phyloP scores from a whole-genome alignment of 2,888 invertebrate species.

The Euproctis similis region DNA sequence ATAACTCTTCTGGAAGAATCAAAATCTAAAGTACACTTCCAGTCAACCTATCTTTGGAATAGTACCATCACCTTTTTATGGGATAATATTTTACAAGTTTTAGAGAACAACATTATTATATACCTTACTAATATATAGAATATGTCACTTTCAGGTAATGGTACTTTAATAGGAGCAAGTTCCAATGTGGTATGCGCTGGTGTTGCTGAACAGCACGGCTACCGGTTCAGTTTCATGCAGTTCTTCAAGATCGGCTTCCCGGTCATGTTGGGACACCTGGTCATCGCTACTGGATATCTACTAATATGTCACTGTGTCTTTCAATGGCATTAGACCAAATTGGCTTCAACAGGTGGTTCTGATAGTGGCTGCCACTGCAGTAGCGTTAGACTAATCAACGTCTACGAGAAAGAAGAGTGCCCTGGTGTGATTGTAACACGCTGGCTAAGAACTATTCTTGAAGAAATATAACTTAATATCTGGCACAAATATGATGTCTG shows the following conservation, averaged over 20 bases:
- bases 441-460: too few relatives aligned
- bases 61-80: too few relatives aligned
- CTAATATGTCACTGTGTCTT: slow-evolving; percentile 79
- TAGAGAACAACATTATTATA: too few relatives aligned
- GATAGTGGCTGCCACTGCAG: too few relatives aligned
- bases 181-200: slow-evolving; percentile 95
- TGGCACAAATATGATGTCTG: too few relatives aligned
- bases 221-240: slow-evolving; percentile 87
- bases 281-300: slow-evolving; percentile 81
- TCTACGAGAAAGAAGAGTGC: too few relatives aligned
- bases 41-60: too few relatives aligned
- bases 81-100: too few relatives aligned
- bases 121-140: not conserved
- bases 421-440: too few relatives aligned
- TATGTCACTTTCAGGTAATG: slow-evolving; percentile 79
- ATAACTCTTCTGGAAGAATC: not conserved
- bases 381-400: too few relatives aligned
- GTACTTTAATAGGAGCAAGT: slow-evolving; percentile 92
- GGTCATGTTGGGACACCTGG: slow-evolving; percentile 83
- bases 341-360: too few relatives aligned
- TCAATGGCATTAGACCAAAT: slow-evolving; percentile 8
- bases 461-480: too few relatives aligned
- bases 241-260: slow-evolving; percentile 93
- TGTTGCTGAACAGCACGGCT: slow-evolving; percentile 94
- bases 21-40: not conserved